These are phyloP conservation scores for Reticulitermes lucifugus DNA, from an alignment of 2,888 invertebrate species.

Conservation along the genomic window DNA sequence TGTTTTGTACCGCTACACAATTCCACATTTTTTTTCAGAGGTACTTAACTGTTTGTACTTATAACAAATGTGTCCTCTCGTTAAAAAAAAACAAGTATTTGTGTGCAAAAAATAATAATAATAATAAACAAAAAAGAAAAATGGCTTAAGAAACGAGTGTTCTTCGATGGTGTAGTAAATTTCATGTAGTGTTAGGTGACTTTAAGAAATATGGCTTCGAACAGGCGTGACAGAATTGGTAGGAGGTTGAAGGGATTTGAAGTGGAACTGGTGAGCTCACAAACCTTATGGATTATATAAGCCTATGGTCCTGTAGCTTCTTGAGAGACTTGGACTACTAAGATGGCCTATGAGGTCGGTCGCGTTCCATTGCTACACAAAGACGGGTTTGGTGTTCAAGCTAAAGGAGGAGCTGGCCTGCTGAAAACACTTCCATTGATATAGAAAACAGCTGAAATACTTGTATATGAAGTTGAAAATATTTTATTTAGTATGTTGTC, in stretches of 20 bases:
- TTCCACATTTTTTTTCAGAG: background rate
- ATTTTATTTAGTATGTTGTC: slow-evolving; percentile 32
- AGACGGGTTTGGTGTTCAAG: background rate
- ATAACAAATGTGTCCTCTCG: background rate
- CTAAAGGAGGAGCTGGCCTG: slow-evolving; percentile 9
- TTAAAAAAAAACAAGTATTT: background rate
- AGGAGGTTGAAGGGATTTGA: background rate
- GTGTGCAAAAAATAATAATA: slow-evolving; percentile 8
- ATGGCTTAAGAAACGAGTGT: slow-evolving; percentile 18
- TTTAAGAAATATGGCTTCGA: background rate
- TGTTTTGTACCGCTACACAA: background rate
- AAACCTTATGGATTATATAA: background rate
- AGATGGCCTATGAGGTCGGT: slow-evolving; percentile 7
- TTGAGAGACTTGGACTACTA: background rate
- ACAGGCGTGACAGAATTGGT: background rate
- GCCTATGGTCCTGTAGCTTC: slow-evolving; percentile 41
- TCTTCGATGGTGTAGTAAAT: slow-evolving; percentile 23
- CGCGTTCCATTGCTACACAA: background rate
- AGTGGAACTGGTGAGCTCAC: background rate
- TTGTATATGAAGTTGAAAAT: slow-evolving; percentile 42
- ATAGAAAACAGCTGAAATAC: slow-evolving; percentile 12
- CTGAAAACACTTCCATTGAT: background rate
- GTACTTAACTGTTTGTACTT: slow-evolving; percentile 39
- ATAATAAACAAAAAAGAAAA: background rate
- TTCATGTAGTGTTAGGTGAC: slow-evolving; percentile 11